phyloP scores from a whole-genome alignment of 2,113 vertebrate genomes.

The Pleuronectes platessa region DNA sequence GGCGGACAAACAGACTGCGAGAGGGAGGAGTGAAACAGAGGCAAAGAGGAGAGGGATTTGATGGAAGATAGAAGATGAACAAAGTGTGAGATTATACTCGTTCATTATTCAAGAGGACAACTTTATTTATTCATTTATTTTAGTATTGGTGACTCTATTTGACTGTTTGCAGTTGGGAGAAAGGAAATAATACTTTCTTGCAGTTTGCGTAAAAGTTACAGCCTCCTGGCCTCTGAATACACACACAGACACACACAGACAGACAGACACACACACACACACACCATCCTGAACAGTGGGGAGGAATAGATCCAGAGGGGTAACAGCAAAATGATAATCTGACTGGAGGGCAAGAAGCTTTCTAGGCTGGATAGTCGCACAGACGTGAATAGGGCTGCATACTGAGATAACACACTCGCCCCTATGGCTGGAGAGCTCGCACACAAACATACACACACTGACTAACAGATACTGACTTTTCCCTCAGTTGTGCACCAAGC shows the following conservation, averaged over 20 bases:
- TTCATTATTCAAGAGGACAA: slow-evolving; percentile 32
- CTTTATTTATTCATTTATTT: slow-evolving; percentile 3
- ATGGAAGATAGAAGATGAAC: slow-evolving; percentile 27
- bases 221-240: slow-evolving; percentile 13
- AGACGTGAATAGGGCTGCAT: slow-evolving; percentile 67
- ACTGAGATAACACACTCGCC: slow-evolving; percentile 70
- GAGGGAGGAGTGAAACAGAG: neutral
- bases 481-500: neutral
- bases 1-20: slow-evolving; percentile 14
- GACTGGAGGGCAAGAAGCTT: slow-evolving; percentile 59
- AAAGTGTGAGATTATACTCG: neutral
- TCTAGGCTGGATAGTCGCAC: slow-evolving; percentile 57
- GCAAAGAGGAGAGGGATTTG: slow-evolving; percentile 30
- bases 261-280: slow-evolving; percentile 14
- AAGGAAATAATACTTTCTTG: slow-evolving; percentile 7
- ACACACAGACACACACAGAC: slow-evolving; percentile 23
- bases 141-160: neutral
- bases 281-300: slow-evolving; percentile 27
- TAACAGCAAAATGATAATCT: slow-evolving; percentile 67
- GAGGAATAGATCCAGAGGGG: slow-evolving; percentile 40
- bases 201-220: slow-evolving; percentile 34
- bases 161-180: neutral
- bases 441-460: slow-evolving; percentile 28
- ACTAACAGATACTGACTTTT: slow-evolving; percentile 26
- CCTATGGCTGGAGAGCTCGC: slow-evolving; percentile 63